A percentile compares a stretch with the other conserved stretches of the same genome.
Evolutionary conservation across 2,113 vertebrate genomes (phyloP).

Genomic region (Macroglossus sobrinus): DNA sequence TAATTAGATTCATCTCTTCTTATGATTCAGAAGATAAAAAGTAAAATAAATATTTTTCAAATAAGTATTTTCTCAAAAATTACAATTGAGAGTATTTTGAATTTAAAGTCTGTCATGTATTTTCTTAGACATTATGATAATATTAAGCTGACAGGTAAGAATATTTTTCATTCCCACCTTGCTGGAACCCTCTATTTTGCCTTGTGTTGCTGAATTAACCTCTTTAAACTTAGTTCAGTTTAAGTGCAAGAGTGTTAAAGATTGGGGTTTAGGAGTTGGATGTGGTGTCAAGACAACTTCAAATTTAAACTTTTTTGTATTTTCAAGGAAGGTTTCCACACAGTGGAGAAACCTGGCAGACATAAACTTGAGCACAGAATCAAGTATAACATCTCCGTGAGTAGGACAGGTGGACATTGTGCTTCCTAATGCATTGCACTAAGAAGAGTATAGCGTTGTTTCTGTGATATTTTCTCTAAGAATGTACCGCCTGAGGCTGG

Average conservation of each 20-base stretch:
- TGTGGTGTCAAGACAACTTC: neutral
- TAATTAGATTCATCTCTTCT: neutral
- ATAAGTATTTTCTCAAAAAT: neutral
- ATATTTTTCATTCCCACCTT: neutral
- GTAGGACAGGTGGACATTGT: accelerated
- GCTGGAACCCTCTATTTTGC: neutral
- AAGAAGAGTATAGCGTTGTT: neutral
- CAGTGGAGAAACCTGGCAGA: neutral
- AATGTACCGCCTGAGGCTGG: neutral
- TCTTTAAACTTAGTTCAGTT: neutral
- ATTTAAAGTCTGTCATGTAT: neutral
- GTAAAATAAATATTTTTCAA: neutral
- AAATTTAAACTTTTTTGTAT: neutral
- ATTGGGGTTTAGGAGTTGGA: neutral
- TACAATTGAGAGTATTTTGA: neutral
- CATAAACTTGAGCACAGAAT: neutral
- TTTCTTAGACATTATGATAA: neutral
- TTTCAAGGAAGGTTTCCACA: neutral
- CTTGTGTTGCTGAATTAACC: neutral
- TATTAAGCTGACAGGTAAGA: neutral
- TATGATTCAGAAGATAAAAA: neutral
- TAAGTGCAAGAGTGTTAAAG: neutral
- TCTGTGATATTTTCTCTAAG: neutral
- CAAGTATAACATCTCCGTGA: neutral
- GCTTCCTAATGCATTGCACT: neutral